A percentile compares a stretch with the other conserved stretches of the same genome.
Evolutionary conservation across 2,797 vertebrate genomes (phyloP).

Genomic region (Enteromius anoplus): DNA sequence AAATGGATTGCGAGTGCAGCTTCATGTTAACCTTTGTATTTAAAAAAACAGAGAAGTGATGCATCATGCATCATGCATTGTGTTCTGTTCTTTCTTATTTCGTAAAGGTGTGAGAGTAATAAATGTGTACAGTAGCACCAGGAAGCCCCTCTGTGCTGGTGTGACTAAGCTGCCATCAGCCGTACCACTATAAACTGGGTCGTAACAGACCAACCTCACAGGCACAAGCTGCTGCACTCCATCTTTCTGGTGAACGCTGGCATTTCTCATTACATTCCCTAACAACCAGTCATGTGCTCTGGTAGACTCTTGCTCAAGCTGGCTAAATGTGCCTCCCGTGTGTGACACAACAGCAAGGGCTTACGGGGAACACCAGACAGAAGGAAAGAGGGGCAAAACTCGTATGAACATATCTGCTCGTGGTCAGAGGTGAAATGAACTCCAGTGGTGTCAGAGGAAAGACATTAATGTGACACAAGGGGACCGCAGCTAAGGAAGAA

Average conservation of each 20-base stretch:
- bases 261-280: constrained; percentile 26
- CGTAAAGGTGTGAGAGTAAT: background rate
- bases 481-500: constrained; percentile 5
- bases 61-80: too few relatives aligned
- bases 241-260: constrained; percentile 7
- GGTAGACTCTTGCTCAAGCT: background rate
- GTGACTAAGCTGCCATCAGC: background rate
- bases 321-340: background rate
- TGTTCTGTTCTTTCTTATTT: background rate
- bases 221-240: constrained; percentile 12
- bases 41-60: background rate
- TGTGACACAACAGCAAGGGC: background rate
- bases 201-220: constrained; percentile 25
- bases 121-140: background rate
- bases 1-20: background rate
- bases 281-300: background rate
- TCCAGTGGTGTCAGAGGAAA: constrained; percentile 48
- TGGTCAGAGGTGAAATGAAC: constrained; percentile 65
- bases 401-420: background rate
- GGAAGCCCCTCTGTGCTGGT: background rate
- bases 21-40: background rate
- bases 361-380: constrained; percentile 9
- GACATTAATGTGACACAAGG: constrained; percentile 5
- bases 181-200: constrained; percentile 7
- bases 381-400: background rate